These are phyloP conservation scores for Rattus rattus DNA, from an alignment of 2,113 vertebrate species.

Conservation along the genomic window DNA sequence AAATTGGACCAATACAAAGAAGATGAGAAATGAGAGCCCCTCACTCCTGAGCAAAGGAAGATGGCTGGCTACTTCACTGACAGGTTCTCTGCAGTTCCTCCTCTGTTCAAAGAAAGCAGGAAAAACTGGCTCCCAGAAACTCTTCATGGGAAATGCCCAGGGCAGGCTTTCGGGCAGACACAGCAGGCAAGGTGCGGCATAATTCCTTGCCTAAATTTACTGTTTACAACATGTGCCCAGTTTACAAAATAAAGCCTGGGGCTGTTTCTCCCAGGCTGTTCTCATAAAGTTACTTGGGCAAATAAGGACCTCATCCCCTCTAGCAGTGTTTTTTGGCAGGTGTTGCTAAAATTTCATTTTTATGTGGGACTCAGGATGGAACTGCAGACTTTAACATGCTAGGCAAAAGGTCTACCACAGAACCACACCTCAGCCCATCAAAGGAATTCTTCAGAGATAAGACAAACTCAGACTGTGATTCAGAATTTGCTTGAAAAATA, in stretches of 20 bases:
- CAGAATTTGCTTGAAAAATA: conserved; percentile 4
- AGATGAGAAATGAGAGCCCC: background rate
- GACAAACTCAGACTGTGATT: background rate
- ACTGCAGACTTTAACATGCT: background rate
- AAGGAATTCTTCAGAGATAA: background rate
- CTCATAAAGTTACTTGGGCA: no score
- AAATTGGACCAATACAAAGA: no score
- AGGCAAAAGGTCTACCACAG: background rate
- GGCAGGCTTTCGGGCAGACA: background rate
- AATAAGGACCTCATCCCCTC: background rate
- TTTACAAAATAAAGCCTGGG: background rate
- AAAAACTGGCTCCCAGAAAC: background rate
- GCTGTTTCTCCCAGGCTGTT: background rate
- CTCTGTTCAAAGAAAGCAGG: background rate
- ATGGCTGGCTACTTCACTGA: background rate
- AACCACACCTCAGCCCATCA: background rate
- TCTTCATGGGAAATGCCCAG: background rate
- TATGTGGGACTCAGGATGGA: background rate
- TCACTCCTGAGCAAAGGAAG: background rate
- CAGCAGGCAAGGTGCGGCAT: background rate
- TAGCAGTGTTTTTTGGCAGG: background rate
- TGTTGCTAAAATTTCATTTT: background rate
- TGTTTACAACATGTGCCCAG: background rate
- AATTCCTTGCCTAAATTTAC: background rate
- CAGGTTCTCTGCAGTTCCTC: background rate